Percentiles rank a stretch among this genome's conserved stretches.
phyloP scores from a whole-genome alignment of 2,797 vertebrate genomes.

The Fundulus diaphanus region DNA sequence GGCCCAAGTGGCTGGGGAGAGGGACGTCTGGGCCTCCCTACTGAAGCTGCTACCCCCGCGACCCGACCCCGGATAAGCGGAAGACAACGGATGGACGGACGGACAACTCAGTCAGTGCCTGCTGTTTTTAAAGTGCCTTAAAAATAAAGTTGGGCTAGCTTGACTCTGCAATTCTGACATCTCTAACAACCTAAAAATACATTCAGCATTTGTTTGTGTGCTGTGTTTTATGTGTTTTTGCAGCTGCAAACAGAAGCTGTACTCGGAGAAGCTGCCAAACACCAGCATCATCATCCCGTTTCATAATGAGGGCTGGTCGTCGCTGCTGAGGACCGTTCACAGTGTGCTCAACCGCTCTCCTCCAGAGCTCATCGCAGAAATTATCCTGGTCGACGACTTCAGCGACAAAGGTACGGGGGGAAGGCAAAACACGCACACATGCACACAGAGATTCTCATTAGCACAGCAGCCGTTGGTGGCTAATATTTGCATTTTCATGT shows the following conservation, averaged over 20 bases:
- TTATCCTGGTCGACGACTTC: constrained; percentile 97
- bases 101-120: no score
- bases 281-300: constrained; percentile 98
- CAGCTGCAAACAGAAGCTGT: constrained; percentile 91
- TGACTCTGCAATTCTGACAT: neutral
- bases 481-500: constrained; percentile 18
- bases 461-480: neutral
- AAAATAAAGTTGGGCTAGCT: no score
- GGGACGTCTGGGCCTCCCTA: no score
- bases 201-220: neutral
- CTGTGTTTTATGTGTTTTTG: constrained; percentile 23
- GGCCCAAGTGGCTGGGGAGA: no score
- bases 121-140: no score
- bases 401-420: constrained; percentile 89
- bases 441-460: neutral
- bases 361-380: constrained; percentile 88
- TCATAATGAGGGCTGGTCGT: constrained; percentile 98
- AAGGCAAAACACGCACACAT: neutral
- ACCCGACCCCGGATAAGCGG: no score
- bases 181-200: neutral
- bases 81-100: no score
- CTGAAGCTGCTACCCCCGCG: no score
- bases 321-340: constrained; percentile 94
- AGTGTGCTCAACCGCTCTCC: constrained; percentile 94
- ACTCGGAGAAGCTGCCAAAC: constrained; percentile 91